These are phyloP conservation scores for Microplitis mediator DNA, from an alignment of 1,140 invertebrate genomes.

Conservation along the genomic window DNA sequence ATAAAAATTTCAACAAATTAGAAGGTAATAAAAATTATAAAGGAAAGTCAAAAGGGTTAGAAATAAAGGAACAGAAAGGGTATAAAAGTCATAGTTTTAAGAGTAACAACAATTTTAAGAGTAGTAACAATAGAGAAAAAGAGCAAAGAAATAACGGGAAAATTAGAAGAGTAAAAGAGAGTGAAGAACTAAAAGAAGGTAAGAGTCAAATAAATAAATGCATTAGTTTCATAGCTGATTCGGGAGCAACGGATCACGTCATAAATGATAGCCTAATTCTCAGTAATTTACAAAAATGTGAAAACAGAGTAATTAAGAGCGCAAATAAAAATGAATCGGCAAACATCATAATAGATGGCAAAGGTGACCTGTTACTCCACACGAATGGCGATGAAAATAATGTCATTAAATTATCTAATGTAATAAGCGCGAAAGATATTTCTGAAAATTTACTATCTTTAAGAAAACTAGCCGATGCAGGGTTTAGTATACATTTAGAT, in stretches of 20 bases:
- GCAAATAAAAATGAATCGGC: slow-evolving; percentile 31
- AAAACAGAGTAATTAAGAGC: slow-evolving; percentile 21
- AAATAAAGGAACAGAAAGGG: no score
- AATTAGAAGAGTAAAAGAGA: background rate
- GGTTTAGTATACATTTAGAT: slow-evolving; percentile 32
- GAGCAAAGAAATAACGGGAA: background rate
- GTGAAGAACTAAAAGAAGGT: background rate
- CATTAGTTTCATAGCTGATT: slow-evolving; percentile 29
- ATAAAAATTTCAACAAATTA: no score
- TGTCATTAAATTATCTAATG: slow-evolving; percentile 34
- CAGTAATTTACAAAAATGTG: slow-evolving; percentile 25
- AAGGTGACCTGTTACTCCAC: background rate
- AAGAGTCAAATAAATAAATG: background rate
- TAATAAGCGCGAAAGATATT: slow-evolving; percentile 32
- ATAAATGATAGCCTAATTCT: slow-evolving; percentile 27
- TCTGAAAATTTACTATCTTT: slow-evolving; percentile 34
- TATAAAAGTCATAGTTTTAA: no score
- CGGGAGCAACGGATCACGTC: slow-evolving; percentile 31
- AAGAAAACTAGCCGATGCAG: slow-evolving; percentile 29
- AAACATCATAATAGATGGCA: slow-evolving; percentile 28
- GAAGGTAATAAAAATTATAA: no score
- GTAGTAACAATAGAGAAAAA: no score
- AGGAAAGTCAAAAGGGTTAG: no score
- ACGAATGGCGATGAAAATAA: no score
- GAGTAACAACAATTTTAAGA: no score